Evolutionary conservation across 2,888 invertebrate species (phyloP).

Genomic region (Mythimna impura): DNA sequence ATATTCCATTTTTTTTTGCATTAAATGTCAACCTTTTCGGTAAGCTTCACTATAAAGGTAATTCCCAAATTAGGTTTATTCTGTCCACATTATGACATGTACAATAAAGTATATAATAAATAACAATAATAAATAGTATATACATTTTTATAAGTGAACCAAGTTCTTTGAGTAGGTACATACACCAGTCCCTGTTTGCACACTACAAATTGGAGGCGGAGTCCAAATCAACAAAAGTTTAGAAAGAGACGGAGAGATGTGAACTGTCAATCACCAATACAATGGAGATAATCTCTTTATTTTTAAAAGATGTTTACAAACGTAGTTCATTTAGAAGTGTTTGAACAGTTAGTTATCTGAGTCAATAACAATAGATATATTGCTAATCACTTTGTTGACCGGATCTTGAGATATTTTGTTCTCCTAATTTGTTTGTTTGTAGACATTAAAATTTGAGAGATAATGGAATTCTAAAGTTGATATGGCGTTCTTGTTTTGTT

Average conservation of each 20-base stretch:
- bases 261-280: conserved; percentile 75
- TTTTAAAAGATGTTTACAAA: conserved; percentile 56
- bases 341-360: conserved; percentile 45
- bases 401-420: conserved; percentile 42
- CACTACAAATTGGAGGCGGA: conserved; percentile 70
- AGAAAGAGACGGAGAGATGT: conserved; percentile 67
- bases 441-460: conserved; percentile 24
- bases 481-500: conserved; percentile 25
- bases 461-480: conserved; percentile 15
- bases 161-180: not conserved
- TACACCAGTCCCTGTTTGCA: conserved; percentile 14
- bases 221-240: conserved; percentile 63
- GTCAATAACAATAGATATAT: conserved; percentile 54
- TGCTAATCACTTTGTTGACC: conserved; percentile 78
- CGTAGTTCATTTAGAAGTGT: conserved; percentile 35
- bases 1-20: too few species aligned
- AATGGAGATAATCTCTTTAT: conserved; percentile 71
- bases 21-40: too few species aligned
- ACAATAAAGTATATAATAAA: not conserved
- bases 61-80: too few species aligned
- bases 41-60: too few species aligned
- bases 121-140: too few species aligned
- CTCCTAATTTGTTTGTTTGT: conserved; percentile 49
- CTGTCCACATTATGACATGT: too few species aligned
- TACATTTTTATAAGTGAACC: too few species aligned